Evolutionary conservation across 2,797 vertebrate species (phyloP), one percentile per base, ranked within the genome.

Genomic region (Gouania willdenowi): DNA sequence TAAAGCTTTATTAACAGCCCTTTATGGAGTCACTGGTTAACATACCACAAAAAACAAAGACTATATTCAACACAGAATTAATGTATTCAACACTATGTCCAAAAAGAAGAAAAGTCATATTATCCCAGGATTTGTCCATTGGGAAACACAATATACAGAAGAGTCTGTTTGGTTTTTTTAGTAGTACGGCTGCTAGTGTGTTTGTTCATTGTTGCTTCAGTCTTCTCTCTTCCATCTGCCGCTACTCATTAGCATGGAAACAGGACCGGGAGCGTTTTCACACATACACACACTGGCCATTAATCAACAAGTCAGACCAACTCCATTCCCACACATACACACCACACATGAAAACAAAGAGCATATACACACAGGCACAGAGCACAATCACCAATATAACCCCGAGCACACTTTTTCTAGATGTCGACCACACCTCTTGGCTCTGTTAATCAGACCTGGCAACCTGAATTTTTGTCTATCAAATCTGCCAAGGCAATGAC

Each of bases 231-330:
- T 81, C 83, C 83, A 86, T 86, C 83, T 86, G 83, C 78, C 34
- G 62, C 69, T 59, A 30, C 79, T 83, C 83, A 86, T 86, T 86
- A 83, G 83, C 83, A 86, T 86, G 77, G 83, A 84, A 84, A 86
- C 81, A 81, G 83, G 80, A 77, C 79, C 51, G 8, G 45, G 69
- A 80, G 75, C 50, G 31, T 81, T 85, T 83, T 85, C 83, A 83
- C 83, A 81, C 83, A 84, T 82, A 81, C 81, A 81, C 77, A 82
- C 79, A 81, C 71, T 81, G 62, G 79, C 83, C 79, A 84, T 86
- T 86, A 86, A 86, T 86, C 83, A 86, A 85, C 78, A 81, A 84
- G 81, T 84, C 83, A 84, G 81, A 81, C 78, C 75, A 43, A 42
- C 68, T 79, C 78, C 81, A 84, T 86, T 86, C 83, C 81, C 83